Evolutionary conservation across 2,797 vertebrate genomes (phyloP).

Genomic region (Miichthys miiuy): DNA sequence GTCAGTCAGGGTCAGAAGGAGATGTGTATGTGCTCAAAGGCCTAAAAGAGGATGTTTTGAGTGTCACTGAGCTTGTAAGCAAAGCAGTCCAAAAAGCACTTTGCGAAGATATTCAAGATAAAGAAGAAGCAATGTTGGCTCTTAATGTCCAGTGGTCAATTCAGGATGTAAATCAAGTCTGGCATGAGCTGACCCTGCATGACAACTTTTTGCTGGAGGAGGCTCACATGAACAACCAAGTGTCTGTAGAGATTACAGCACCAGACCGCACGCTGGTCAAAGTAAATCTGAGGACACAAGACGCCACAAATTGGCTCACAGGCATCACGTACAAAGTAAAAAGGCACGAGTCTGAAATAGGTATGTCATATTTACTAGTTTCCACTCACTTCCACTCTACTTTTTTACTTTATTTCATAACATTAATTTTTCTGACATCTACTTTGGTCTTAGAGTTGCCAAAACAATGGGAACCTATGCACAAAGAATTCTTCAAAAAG

Average conservation of each 20-base stretch:
- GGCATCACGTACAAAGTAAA: slow-evolving; percentile 59
- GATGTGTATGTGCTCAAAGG: slow-evolving; percentile 61
- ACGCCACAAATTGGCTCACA: slow-evolving; percentile 45
- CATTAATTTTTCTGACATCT: accelerated
- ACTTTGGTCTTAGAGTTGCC: slow-evolving; percentile 52
- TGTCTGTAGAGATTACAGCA: slow-evolving; percentile 1
- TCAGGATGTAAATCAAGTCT: neutral
- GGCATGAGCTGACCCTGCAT: slow-evolving; percentile 55
- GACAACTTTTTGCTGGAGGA: slow-evolving; percentile 70
- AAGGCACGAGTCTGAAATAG: slow-evolving; percentile 37
- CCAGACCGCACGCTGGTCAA: neutral
- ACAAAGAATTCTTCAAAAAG: slow-evolving; percentile 42
- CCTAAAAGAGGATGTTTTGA: slow-evolving; percentile 73
- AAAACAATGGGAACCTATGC: slow-evolving; percentile 66
- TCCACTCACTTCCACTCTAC: neutral
- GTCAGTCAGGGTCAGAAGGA: neutral
- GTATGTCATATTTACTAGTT: slow-evolving; percentile 8
- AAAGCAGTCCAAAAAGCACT: slow-evolving; percentile 44
- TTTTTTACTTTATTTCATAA: neutral
- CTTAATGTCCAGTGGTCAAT: slow-evolving; percentile 69
- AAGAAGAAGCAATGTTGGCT: slow-evolving; percentile 58
- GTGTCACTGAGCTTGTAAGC: slow-evolving; percentile 51
- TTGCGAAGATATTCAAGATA: slow-evolving; percentile 23
- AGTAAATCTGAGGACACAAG: slow-evolving; percentile 37
- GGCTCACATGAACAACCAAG: neutral